phyloP scores from a whole-genome alignment of 2,113 vertebrate genomes.

The Tyto alba region DNA sequence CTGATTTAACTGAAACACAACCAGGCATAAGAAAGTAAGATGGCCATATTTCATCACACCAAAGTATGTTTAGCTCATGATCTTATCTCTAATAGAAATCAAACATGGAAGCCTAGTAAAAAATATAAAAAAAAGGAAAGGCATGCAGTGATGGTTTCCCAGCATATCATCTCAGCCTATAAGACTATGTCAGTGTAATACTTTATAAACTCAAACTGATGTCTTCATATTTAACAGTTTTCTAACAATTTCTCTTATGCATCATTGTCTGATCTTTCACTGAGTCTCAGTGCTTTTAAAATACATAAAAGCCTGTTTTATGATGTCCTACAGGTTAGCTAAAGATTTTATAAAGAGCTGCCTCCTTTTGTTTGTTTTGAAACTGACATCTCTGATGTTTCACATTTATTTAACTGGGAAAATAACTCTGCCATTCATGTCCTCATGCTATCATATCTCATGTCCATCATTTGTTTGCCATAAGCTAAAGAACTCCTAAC shows the following conservation, averaged over 20 bases:
- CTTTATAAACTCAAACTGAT: not conserved
- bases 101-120: not conserved
- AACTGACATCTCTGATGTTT: not conserved
- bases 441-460: not conserved
- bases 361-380: not conserved
- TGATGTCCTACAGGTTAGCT: not conserved
- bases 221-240: not conserved
- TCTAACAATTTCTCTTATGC: not conserved
- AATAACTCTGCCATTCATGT: not conserved
- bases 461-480: not conserved
- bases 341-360: not conserved
- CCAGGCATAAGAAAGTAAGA: not conserved
- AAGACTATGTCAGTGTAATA: not conserved
- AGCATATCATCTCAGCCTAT: not conserved
- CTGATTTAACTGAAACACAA: not conserved
- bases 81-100: not conserved
- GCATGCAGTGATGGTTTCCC: not conserved
- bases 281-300: not conserved
- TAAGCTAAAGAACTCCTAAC: not conserved
- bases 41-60: not conserved
- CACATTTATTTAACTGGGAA: not conserved
- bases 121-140: not conserved
- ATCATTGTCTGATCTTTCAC: rapidly evolving
- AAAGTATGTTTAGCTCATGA: not conserved
- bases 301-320: not conserved